These are phyloP conservation scores for Zapornia atra DNA, from an alignment of 2,113 vertebrate species.

Conservation along the genomic window DNA sequence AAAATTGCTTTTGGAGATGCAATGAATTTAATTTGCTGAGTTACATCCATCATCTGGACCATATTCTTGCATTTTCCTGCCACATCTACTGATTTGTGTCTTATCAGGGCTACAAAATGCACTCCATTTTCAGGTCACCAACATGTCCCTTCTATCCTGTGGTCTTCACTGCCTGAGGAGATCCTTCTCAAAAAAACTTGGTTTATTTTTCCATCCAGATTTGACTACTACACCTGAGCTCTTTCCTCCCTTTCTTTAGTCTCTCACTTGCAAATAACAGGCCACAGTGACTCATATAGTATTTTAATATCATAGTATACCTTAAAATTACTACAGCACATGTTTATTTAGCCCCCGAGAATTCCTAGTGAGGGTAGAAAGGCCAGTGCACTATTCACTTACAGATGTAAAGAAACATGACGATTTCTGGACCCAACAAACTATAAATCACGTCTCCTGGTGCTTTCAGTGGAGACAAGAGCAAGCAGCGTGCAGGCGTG, in stretches of 20 bases:
- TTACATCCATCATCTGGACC: neutral
- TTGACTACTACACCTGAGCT: neutral
- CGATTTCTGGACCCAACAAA: neutral
- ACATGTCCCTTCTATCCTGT: neutral
- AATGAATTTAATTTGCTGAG: neutral
- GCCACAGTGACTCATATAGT: neutral
- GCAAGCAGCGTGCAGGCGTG: neutral
- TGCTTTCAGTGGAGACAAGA: neutral
- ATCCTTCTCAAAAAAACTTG: neutral
- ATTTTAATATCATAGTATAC: neutral
- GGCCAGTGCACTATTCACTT: neutral
- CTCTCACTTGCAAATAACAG: neutral
- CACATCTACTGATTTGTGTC: rapidly evolving
- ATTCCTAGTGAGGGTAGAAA: neutral
- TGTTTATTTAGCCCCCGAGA: neutral
- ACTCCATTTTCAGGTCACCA: neutral
- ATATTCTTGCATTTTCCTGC: neutral
- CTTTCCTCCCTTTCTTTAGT: neutral
- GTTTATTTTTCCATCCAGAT: neutral
- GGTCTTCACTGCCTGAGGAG: neutral
- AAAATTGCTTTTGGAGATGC: neutral
- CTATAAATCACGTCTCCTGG: neutral
- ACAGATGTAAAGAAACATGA: neutral
- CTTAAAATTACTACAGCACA: neutral
- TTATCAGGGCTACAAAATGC: neutral